Base-by-base conservation (phyloP, 2,888 invertebrate species). In the Hesperia comma region DNA sequence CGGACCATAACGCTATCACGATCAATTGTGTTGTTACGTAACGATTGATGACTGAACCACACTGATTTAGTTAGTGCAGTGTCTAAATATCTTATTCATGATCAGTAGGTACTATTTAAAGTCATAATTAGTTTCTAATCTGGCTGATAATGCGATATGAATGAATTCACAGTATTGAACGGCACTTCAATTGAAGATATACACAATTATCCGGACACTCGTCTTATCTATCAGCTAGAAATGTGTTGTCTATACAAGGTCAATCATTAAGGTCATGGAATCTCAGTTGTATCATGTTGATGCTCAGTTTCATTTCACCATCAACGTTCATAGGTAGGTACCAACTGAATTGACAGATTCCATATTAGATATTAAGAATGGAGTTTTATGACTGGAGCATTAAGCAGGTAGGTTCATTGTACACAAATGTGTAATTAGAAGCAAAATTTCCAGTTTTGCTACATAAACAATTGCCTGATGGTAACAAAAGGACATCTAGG, bases 41-140 rank as follows among this genome's bases (percentile, higher is more conserved):
- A 57, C 53, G 53, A 64, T 64, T 58, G 58, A 64, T 64, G 64
- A 53, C 43, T 58, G 57, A 26, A 58, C 26, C 14, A 15, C 26
- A 33, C 41, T 64, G 63, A 64, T 64, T 64, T 19, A 64, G 63
- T 64, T 64, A 57, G 51, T 63, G 63, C 41, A 57, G 21, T 57
- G 8, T 33, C 51, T 40, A 64, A 41, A 55, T 55, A 57, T 57
- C 26, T 51, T 49, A 57, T 57, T 64, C 57, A 63, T 57, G 63
- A 63, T 57, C 57, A 57, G 21, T 51, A 51, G 2, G 21, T 51
- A 57, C 57, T 26, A 63, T 57, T 63, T 57, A 63, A 57, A 40
- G 10, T 57, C 63, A 51, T 63, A 63, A 63, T 63, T 63, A 57
- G 57, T 57, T 51, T 57, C 57, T 51, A 63, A 70, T 70, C 69